phyloP scores from a whole-genome alignment of 2,888 invertebrate genomes.

The Calliphora vomitoria region DNA sequence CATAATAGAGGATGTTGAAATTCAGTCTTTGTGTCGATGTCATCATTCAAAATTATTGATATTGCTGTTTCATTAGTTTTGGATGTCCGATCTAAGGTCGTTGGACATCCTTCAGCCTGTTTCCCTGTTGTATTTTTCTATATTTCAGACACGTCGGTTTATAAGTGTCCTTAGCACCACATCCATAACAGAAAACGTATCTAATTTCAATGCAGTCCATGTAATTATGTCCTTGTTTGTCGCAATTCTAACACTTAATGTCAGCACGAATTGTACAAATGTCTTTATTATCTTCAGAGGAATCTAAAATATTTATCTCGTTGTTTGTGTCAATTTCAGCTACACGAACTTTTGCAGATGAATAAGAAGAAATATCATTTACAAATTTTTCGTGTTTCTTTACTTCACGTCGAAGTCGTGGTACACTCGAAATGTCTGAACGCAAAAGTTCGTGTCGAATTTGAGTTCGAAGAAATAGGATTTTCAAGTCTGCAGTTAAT shows the following conservation, averaged over 20 bases:
- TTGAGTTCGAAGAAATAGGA: constrained; percentile 14
- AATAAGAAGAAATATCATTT: neutral
- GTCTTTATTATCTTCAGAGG: neutral
- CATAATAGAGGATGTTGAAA: neutral
- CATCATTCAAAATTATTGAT: neutral
- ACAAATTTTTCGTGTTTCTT: constrained; percentile 21
- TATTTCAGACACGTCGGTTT: neutral
- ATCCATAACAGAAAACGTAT: neutral
- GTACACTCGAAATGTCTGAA: constrained; percentile 5
- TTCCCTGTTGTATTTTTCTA: neutral
- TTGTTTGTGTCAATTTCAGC: neutral
- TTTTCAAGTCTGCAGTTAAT: constrained; percentile 4
- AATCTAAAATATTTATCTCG: neutral
- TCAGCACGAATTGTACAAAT: neutral
- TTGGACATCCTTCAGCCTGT: constrained; percentile 14
- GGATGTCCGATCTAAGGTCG: neutral
- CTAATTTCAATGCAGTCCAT: neutral
- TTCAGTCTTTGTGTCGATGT: neutral
- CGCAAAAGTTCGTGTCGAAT: constrained; percentile 22
- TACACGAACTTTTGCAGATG: neutral
- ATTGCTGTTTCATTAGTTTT: neutral
- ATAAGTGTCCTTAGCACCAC: neutral
- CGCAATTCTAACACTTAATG: constrained; percentile 17
- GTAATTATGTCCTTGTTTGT: neutral
- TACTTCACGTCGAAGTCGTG: constrained; percentile 2